Conservation (phyloP, 2,888 invertebrate genomes). For the Dioctria rufipes region DNA sequence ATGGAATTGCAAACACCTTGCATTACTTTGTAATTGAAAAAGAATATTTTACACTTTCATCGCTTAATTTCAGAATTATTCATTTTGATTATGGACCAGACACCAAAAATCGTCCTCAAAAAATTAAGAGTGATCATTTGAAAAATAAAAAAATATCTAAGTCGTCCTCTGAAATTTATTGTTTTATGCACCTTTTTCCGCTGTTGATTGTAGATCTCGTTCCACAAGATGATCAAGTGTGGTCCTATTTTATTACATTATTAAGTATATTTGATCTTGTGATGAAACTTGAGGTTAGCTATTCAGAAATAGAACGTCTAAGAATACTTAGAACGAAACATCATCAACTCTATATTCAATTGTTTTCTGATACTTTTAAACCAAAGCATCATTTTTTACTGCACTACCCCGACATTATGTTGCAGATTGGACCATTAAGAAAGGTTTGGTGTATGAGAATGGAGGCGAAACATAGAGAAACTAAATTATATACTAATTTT, state of each 20-base stretch:
- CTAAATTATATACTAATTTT: too few species aligned
- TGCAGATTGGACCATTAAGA: too few species aligned
- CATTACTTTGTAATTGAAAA: constrained; percentile 31
- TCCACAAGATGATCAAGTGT: too few species aligned
- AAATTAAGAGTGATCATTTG: constrained; percentile 12
- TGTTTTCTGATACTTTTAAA: constrained; percentile 38
- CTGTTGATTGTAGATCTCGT: too few species aligned
- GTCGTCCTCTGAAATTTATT: neutral
- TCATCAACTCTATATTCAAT: constrained; percentile 6
- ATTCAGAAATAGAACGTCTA: neutral
- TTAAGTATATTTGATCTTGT: too few species aligned
- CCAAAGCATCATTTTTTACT: constrained; percentile 44
- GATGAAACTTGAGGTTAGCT: neutral
- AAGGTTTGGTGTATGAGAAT: too few species aligned
- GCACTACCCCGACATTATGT: constrained; percentile 2
- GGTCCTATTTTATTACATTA: neutral
- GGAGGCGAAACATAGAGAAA: too few species aligned
- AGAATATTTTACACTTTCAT: constrained; percentile 38
- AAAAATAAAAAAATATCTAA: constrained; percentile 15
- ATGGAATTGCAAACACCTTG: constrained; percentile 40
- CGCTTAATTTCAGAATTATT: constrained; percentile 40
- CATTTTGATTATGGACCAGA: constrained; percentile 46
- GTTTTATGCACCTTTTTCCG: too few species aligned
- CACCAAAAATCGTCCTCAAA: constrained; percentile 19
- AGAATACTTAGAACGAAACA: constrained; percentile 1